Percentiles rank a stretch among this genome's conserved stretches.
Evolutionary conservation across 2,888 invertebrate genomes (phyloP).

Genomic region (Creontiades dilutus): DNA sequence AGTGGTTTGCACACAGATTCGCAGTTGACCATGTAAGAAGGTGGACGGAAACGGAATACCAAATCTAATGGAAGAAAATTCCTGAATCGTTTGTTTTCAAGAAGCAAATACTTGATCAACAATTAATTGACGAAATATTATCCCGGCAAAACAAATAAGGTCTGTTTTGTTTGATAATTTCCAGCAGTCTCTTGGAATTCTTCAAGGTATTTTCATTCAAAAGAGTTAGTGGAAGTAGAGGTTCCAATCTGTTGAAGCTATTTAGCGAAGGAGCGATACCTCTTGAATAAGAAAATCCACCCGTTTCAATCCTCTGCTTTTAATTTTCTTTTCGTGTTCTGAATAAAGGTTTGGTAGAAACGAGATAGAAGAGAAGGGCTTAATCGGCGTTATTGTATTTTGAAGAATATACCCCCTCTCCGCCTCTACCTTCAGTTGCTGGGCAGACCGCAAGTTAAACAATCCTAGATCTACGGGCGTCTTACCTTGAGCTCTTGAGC

Average conservation of each 20-base stretch:
- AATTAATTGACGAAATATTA: too few relatives aligned
- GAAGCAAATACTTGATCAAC: too few relatives aligned
- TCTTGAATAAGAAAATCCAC: constrained; percentile 11
- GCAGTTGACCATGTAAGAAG: too few relatives aligned
- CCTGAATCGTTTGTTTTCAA: too few relatives aligned
- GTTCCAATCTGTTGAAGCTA: constrained; percentile 11
- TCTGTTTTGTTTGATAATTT: too few relatives aligned
- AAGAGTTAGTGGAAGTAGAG: constrained; percentile 10
- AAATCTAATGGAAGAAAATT: too few relatives aligned
- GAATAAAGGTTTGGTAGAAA: not conserved
- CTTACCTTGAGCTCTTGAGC: constrained; percentile 64
- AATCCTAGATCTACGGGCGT: constrained; percentile 53
- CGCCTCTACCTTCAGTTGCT: not conserved
- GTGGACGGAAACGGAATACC: too few relatives aligned
- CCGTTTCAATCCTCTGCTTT: not conserved
- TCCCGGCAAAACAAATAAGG: too few relatives aligned
- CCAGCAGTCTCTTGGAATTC: too few relatives aligned
- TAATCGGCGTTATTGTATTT: constrained; percentile 65
- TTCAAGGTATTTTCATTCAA: too few relatives aligned
- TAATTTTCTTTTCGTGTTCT: constrained; percentile 13
- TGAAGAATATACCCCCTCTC: constrained; percentile 2
- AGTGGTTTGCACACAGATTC: too few relatives aligned
- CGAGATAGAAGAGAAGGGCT: not conserved
- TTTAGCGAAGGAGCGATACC: not conserved
- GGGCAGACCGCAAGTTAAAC: constrained; percentile 50